Conservation (phyloP, 2,797 vertebrate species). For the Oreonectes daqikongensis region DNA sequence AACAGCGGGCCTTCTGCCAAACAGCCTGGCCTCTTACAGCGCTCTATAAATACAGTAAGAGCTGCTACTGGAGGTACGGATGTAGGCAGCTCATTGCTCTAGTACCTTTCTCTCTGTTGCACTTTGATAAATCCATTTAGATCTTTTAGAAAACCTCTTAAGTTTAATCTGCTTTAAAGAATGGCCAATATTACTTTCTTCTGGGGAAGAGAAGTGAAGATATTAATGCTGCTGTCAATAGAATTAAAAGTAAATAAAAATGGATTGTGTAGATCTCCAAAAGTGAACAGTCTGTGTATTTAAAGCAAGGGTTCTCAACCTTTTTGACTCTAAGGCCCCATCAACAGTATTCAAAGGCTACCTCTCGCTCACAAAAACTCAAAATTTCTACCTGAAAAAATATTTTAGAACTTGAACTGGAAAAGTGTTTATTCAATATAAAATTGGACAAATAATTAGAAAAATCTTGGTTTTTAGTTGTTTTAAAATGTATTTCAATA, state of each 20-base stretch:
- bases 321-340: no score
- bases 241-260: neutral
- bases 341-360: no score
- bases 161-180: neutral
- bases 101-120: conserved; percentile 20
- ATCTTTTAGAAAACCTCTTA: conserved; percentile 59
- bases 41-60: conserved; percentile 76
- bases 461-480: no score
- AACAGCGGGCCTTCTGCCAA: conserved; percentile 71
- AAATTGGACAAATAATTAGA: no score
- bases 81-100: conserved; percentile 1
- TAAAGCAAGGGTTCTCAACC: no score
- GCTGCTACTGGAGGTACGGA: conserved; percentile 62
- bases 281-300: no score
- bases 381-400: no score
- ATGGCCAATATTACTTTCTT: neutral
- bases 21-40: conserved; percentile 63
- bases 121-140: conserved; percentile 27
- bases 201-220: neutral
- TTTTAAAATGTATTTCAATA: no score
- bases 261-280: neutral
- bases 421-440: no score
- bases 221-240: neutral
- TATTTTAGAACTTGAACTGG: no score
- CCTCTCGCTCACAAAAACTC: no score